These are phyloP conservation scores for Dipodomys stephensi DNA, from an alignment of 2,113 vertebrate genomes.

Conservation along the genomic window DNA sequence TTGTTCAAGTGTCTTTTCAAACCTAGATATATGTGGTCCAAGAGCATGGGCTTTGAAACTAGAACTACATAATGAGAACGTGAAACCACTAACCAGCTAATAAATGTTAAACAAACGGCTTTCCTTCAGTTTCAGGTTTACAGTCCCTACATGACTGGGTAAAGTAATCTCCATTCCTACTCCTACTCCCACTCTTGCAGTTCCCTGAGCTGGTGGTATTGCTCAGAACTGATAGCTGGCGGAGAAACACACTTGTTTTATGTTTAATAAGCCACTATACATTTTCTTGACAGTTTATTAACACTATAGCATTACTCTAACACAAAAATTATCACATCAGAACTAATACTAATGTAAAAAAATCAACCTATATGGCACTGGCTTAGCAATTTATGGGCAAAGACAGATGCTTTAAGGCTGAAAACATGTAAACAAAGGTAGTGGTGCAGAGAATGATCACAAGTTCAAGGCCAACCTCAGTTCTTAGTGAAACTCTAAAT, in stretches of 20 bases:
- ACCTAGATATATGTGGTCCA: background rate
- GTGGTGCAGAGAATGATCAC: too few relatives aligned
- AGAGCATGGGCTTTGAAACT: background rate
- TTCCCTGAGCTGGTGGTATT: background rate
- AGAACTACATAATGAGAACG: slow-evolving; percentile 24
- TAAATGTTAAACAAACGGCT: slow-evolving; percentile 11
- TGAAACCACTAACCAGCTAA: background rate
- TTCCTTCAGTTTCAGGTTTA: background rate
- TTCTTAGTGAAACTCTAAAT: background rate
- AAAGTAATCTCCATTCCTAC: background rate
- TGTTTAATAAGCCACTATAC: slow-evolving; percentile 33
- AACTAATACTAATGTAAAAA: slow-evolving; percentile 45
- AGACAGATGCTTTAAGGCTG: background rate
- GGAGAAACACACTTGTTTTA: slow-evolving; percentile 9
- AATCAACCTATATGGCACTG: background rate
- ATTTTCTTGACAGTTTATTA: slow-evolving; percentile 15
- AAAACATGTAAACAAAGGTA: slow-evolving; percentile 21
- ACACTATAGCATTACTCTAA: background rate
- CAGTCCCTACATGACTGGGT: background rate
- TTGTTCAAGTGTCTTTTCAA: background rate
- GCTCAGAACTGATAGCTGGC: slow-evolving; percentile 2
- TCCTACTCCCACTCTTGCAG: background rate
- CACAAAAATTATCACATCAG: slow-evolving; percentile 11
- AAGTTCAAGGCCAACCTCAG: too few relatives aligned
- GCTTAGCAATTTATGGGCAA: background rate